Conservation (phyloP, 2,113 vertebrate species). For the Eulacestoma nigropectus region DNA sequence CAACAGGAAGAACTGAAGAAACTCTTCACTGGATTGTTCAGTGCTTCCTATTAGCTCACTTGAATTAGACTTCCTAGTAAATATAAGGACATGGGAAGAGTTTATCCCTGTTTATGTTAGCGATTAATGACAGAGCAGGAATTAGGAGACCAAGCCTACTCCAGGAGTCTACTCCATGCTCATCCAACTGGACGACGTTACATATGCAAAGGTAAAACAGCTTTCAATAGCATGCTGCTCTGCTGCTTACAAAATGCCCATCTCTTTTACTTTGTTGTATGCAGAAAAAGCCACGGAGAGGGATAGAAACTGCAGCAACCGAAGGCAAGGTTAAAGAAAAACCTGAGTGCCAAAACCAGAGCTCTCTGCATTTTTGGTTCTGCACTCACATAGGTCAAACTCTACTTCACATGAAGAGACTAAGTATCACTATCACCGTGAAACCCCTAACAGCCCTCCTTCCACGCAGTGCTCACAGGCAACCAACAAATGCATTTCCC, state of each 20-base stretch:
- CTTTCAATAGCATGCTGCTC: background rate
- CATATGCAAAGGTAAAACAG: background rate
- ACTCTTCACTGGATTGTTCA: conserved; percentile 37
- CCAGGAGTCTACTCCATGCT: background rate
- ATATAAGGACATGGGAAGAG: background rate
- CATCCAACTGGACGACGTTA: background rate
- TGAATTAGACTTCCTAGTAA: background rate
- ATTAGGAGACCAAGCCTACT: background rate
- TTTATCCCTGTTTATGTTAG: background rate
- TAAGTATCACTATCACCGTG: background rate
- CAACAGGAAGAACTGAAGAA: conserved; percentile 35
- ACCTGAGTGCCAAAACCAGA: background rate
- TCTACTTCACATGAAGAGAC: background rate
- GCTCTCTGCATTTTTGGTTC: background rate
- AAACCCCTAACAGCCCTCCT: background rate
- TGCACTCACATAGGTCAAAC: background rate
- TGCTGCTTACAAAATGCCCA: background rate
- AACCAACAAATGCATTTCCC: background rate
- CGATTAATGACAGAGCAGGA: background rate
- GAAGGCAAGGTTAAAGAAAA: background rate
- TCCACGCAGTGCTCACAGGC: accelerated
- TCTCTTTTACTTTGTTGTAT: background rate
- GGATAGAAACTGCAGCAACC: background rate
- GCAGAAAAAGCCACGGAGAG: background rate
- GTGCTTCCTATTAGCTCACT: conserved; percentile 2